Base-by-base conservation (phyloP, 2,888 invertebrate genomes). In the Hofmannophila pseudospretella region DNA sequence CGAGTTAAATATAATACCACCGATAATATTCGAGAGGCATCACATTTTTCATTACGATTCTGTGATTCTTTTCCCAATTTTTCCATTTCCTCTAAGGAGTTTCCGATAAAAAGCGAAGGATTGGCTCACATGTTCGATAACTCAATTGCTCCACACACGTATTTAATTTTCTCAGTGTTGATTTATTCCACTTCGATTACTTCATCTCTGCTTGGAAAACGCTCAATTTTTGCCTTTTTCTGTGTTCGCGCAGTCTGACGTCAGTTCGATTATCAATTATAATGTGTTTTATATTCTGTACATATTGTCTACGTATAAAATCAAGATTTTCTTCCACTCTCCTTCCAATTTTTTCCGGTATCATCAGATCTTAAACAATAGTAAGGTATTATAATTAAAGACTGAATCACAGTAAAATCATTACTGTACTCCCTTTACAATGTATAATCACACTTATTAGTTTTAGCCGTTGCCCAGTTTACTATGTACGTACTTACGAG, bases 81-180 rank as follows among this genome's bases (percentile, higher is more conserved):
- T 64, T 62, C 64, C 57, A 62, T 69, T 71, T 70, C 58, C 62
- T 57, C 47, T 42, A 65, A 70, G 59, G 51, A 66, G 62, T 62
- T 26, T 59, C 34, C 49, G 50, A 54, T 64, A 57, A 49, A 45
- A 59, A 58, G 45, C 58, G 48, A 46, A 42, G 55, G 52, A 64
- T 70, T 63, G 65, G 58, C 63, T 66, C 67, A 58, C 58, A 61
- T 58, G 44, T 42, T 40, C 47, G 50, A 55, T 57, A 52, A 60
- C 64, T 69, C 67, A 65, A 69, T 71, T 63, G 64, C 60, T 69
- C 52, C 57, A 65, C 65, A 73, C 64, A 70, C 65, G 69, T 69
- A 69, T 73, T 78, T 75, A 73, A 79, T 78, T 75, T 73, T 63
- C 67, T 71, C 67, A 55, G 58, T 67, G 73, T 77, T 74, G 72